These are phyloP conservation scores for Melanogrammus aeglefinus DNA, from an alignment of 2,797 vertebrate genomes.

Conservation along the genomic window DNA sequence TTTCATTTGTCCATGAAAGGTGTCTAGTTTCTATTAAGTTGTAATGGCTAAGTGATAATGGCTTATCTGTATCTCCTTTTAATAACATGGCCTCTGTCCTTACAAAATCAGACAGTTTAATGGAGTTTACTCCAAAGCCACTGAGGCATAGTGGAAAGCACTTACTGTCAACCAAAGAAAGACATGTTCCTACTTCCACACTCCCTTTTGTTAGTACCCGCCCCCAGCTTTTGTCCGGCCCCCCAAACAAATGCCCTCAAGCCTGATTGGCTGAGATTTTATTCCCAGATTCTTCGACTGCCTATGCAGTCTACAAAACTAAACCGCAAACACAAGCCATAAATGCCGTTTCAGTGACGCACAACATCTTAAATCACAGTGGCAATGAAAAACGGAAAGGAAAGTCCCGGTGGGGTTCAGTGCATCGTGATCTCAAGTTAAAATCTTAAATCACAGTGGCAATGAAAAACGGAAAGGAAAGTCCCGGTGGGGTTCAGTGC, in stretches of 20 bases:
- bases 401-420: no score
- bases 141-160: neutral
- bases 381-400: no score
- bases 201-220: neutral
- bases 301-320: no score
- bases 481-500: no score
- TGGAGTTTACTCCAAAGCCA: neutral
- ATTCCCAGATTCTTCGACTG: no score
- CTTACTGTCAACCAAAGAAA: neutral
- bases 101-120: conserved; percentile 3
- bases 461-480: no score
- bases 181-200: neutral
- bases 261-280: no score
- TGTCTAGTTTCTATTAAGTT: neutral
- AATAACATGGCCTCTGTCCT: neutral
- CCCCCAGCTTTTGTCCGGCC: no score
- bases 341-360: neutral
- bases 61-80: neutral
- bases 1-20: neutral
- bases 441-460: neutral
- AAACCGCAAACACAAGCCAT: neutral
- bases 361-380: neutral
- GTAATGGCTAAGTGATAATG: neutral
- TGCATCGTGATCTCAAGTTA: neutral
- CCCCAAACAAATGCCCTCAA: no score